Evolutionary conservation across 2,113 vertebrate genomes (phyloP).

Genomic region (Rhombomys opimus): DNA sequence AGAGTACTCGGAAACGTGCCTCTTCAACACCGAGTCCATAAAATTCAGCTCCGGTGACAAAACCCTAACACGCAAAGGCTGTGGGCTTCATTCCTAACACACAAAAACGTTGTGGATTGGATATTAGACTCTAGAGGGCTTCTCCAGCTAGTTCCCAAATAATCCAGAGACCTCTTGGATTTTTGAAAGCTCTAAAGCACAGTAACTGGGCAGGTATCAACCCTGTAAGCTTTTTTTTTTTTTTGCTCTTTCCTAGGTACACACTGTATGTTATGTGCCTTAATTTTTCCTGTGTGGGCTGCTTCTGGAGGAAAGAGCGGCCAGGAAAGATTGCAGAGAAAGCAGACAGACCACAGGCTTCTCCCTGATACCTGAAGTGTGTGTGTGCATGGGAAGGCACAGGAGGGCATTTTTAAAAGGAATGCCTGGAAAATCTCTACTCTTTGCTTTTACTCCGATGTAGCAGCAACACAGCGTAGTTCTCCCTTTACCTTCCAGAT

Average conservation of each 20-base stretch:
- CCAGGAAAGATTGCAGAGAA: not conserved
- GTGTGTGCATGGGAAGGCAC: not conserved
- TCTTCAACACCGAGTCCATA: not conserved
- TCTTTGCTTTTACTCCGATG: not conserved
- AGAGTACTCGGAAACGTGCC: rapidly evolving
- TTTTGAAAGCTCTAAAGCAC: too few relatives aligned
- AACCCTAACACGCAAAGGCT: too few relatives aligned
- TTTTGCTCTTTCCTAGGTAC: too few relatives aligned
- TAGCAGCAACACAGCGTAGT: not conserved
- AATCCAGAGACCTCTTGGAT: too few relatives aligned
- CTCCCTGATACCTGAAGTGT: not conserved
- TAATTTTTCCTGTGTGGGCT: too few relatives aligned
- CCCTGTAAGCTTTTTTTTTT: too few relatives aligned
- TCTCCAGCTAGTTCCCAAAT: too few relatives aligned
- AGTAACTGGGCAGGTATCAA: too few relatives aligned
- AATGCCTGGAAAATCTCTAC: not conserved
- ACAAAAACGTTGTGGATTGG: not conserved
- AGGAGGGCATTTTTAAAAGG: not conserved
- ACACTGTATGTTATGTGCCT: too few relatives aligned
- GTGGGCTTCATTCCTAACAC: not conserved
- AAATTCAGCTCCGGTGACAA: not conserved
- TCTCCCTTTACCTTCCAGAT: not conserved
- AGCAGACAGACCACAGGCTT: not conserved
- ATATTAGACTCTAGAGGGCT: too few relatives aligned
- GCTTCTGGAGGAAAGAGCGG: not conserved